Evolutionary conservation across 2,888 invertebrate species (phyloP), one percentile per base, ranked within the genome.

Genomic region (Spisula subtruncata): DNA sequence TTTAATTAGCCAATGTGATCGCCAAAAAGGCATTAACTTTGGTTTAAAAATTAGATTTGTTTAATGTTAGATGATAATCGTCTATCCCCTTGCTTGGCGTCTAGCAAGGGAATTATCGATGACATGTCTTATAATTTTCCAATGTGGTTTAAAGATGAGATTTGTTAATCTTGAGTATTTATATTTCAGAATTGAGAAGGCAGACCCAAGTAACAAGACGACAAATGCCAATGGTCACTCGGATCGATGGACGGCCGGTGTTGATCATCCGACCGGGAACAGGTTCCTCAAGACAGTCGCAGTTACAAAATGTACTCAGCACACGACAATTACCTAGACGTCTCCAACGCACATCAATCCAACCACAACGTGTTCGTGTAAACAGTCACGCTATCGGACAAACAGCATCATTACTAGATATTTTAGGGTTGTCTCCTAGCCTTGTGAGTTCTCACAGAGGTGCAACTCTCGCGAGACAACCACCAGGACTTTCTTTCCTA

Each of bases 371-470:
- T 0, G 60, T 66, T 25, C 75, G 18, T 14, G 35, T 75, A 2
- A 75, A 32, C 16, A 75, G 35, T 18, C 60, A 8, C 20, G 18
- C 29, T 1, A 18, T 32, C 14, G 75, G 75, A 75, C 35, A 66
- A 6, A n/a, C 25, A 0, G 25, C 75, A 32, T 32, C 75, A 2
- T 71, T 83, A n/a, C 16, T 83, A 2, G 71, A 83, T 32, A 16
- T 66, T 4, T 83, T 83, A 46, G 83, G 83, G 20, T 66, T 83
- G n/a, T 20, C 83, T 18, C 85, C 85, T 18, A 51, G 10, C 54
- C 16, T 20, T 35, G n/a, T 85, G 12, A 48, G 20, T 18, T 12
- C 54, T 18, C 75, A 41, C 10, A 79, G 84, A 46, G 41, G 32
- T 16, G 71, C 48, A 2, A 35, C 20, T 20, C 20, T 85, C 8